Base-by-base conservation (phyloP, 2,797 vertebrate species). In the Borostomias antarcticus region DNA sequence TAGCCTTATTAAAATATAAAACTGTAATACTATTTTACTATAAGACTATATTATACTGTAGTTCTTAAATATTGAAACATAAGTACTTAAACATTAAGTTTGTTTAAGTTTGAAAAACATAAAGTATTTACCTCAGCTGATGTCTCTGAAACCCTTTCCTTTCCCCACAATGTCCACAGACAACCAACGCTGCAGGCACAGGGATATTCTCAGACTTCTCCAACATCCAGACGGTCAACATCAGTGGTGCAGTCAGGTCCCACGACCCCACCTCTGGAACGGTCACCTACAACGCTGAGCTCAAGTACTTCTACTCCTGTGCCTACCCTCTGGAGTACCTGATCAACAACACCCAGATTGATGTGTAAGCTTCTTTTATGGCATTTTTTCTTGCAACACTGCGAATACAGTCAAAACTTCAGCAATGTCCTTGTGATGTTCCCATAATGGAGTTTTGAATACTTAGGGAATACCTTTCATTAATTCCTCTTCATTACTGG, bases 241-340 rank as follows among this genome's bases (percentile, higher is more conserved):
- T 93, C 68, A 92, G 90, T 35, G 91, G 91, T 4, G 28, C 82
- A 19, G 83, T 92, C 53, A 72, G 30, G 29, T 89, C 91, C 5
- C 37, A 71, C 25, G 90, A 93, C 51, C 75, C 77, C 11, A 83
- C 78, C n/a, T 50, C 67, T 1, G 85, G 89, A 5, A 68, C 81
- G 0, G 82, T 92, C 43, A 91, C 89, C 2, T 90, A 92, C 51
- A 91, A 84, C 0, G 48, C 87, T 17, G 86, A 89, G 50, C 78
- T 93, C 32, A 85, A 87, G 51, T 93, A 93, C 70, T 84, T 70
- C 35, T 93, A 90, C 72, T 92, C 90, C 28, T 92, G 92, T 52
- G 58, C 80, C 35, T 93, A 92, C 79, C 88, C 91, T 37, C 69
- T 93, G 78, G 85, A 91, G 73, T 92, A 92, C 71, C 68, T 93